Conservation (phyloP, 2,888 invertebrate species). For the Drosophila barbarae region DNA sequence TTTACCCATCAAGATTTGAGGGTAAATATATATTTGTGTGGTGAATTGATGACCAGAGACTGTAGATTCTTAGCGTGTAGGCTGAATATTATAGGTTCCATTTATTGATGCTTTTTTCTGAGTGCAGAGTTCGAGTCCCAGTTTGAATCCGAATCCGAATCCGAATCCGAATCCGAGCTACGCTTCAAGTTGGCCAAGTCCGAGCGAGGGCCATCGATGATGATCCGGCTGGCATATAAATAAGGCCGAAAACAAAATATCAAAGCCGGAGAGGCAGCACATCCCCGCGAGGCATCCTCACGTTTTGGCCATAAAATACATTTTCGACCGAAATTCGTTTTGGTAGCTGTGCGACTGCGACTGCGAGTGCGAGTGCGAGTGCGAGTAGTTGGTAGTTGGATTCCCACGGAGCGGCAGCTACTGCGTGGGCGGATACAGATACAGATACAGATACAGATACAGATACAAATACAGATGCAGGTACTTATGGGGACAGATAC, state of each 20-base stretch:
- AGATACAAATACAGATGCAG: constrained; percentile 5
- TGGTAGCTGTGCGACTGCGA: constrained; percentile 34
- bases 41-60: too few relatives aligned
- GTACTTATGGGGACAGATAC: constrained; percentile 2
- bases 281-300: constrained; percentile 74
- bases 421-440: constrained; percentile 55
- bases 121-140: constrained; percentile 17
- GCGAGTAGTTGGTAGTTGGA: constrained; percentile 52
- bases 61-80: too few relatives aligned
- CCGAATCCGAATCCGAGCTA: not conserved
- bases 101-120: not conserved
- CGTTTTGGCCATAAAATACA: constrained; percentile 77
- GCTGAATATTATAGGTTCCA: too few relatives aligned
- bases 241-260: constrained; percentile 42
- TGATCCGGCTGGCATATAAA: constrained; percentile 70
- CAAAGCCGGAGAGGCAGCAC: constrained; percentile 18
- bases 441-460: constrained; percentile 5
- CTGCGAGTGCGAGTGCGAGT: not conserved
- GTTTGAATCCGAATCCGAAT: not conserved
- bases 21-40: too few relatives aligned
- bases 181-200: constrained; percentile 26
- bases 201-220: constrained; percentile 68
- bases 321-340: constrained; percentile 69
- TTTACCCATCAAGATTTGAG: too few relatives aligned
- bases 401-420: constrained; percentile 64